Evolutionary conservation across 23 tunicate genomes (phyloP).

Genomic region (Pegea sp.): DNA sequence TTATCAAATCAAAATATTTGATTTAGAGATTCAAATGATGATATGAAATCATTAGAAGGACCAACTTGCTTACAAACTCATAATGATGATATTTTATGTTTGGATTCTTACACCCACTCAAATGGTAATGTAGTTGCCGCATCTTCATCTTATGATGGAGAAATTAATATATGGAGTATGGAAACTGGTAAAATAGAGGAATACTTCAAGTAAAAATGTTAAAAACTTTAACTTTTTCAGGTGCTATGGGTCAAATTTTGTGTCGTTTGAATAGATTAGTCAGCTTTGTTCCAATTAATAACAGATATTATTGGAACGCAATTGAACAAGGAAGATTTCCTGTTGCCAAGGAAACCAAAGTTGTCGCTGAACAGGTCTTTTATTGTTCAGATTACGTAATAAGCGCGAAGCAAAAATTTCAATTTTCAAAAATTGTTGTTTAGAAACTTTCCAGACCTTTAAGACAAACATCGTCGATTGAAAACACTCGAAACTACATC

Average conservation of each 20-base stretch:
- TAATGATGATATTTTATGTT: slow-evolving; percentile 56
- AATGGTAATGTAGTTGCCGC: slow-evolving; percentile 46
- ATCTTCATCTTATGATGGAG: slow-evolving; percentile 80
- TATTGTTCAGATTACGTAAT: too few species aligned
- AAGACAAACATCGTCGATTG: too few species aligned
- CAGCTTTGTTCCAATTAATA: slow-evolving; percentile 52
- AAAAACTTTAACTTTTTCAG: too few species aligned
- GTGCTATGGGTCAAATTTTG: slow-evolving; percentile 37
- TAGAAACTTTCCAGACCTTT: too few species aligned
- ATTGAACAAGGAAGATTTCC: neutral
- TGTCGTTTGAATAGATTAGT: slow-evolving; percentile 47
- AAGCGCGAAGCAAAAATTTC: too few species aligned
- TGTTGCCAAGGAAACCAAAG: too few species aligned
- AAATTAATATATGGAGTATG: slow-evolving; percentile 60
- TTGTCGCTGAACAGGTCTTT: too few species aligned
- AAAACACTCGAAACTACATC: too few species aligned
- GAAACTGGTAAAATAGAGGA: slow-evolving; percentile 77
- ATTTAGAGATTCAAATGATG: slow-evolving; percentile 2
- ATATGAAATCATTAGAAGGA: neutral
- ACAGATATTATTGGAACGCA: slow-evolving; percentile 9
- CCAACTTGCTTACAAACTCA: slow-evolving; percentile 59
- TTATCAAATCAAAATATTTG: too few species aligned
- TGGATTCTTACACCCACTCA: slow-evolving; percentile 19
- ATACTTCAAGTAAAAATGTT: too few species aligned
- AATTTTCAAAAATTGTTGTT: too few species aligned